Evolutionary conservation across 2,888 invertebrate genomes (phyloP).

Genomic region (Nomada hirtipes): DNA sequence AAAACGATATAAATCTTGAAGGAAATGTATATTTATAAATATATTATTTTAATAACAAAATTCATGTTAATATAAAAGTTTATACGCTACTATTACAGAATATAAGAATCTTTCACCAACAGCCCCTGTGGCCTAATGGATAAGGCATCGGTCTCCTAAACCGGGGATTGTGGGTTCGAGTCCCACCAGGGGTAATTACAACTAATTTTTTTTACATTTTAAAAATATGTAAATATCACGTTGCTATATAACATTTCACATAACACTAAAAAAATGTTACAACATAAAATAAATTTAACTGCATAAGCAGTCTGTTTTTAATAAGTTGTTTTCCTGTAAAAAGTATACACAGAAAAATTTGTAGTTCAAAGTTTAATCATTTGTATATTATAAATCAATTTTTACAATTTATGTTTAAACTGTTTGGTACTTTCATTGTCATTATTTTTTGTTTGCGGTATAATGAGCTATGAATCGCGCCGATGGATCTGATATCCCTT

Average conservation of each 20-base stretch:
- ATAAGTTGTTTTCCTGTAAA: no score
- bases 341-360: no score
- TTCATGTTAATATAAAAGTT: background rate
- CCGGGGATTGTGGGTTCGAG: conserved; percentile 94
- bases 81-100: background rate
- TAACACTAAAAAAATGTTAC: no score
- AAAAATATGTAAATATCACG: background rate
- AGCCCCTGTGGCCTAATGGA: conserved; percentile 94
- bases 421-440: background rate
- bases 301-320: no score
- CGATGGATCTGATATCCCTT: conserved; percentile 89
- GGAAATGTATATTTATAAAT: background rate
- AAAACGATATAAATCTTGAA: background rate
- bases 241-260: no score
- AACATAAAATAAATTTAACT: no score
- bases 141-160: conserved; percentile 94
- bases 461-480: conserved; percentile 91
- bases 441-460: conserved; percentile 85
- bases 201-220: conserved; percentile 68
- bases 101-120: conserved; percentile 9
- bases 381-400: no score
- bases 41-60: conserved; percentile 3
- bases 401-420: background rate
- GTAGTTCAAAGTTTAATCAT: no score
- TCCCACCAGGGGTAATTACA: conserved; percentile 92